Evolutionary conservation across 2,888 invertebrate species (phyloP), one percentile per base, ranked within the genome.

Genomic region (Scaptomyza caliginosa): DNA sequence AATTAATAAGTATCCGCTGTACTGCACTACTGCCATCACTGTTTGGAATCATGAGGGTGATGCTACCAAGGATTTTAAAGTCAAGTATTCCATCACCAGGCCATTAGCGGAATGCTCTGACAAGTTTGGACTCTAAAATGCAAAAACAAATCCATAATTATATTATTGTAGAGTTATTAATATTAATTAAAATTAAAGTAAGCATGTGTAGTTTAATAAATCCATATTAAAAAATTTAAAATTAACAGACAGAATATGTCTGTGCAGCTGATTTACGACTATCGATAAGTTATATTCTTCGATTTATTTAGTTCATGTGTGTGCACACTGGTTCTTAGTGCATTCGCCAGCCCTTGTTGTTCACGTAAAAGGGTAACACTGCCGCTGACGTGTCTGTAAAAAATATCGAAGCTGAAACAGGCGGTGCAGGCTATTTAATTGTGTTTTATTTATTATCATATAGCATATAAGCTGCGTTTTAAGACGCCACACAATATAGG

Each of bases 351-450:
- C 66, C 48, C 66, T 71, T 40, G 30, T 30, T 19, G 30, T 40
- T 28, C 5, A 16, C 21, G 4, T 17, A 5, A 10, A 45, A 46
- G 64, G 32, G 21, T 59, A 68, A 54, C 74, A 72, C 55, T 54
- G 77, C 55, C 87, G 89, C 88, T 90, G 90, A 90, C 90, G 90
- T 90, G 90, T 90, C 89, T 90, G 89, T 73, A 73, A 73, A 77
- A 74, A 72, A 71, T 74, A 74, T 71, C 65, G 57, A 62, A 74
- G 68, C 59, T 59, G 50, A 73, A 69, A 70, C 73, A 77, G 80
- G 75, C 80, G 80, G 83, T 80, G 83, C 67, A 60, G 66, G 57
- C 66, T 64, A 67, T 67, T 78, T 67, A 64, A 50, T 39, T 36
- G 49, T 28, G 55, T 67, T 68, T 60, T 57, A 71, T 72, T 75